Conservation (phyloP, 30 jellyfish, hydroid and myxozoan genomes). For the Phacellophora camtschatica region DNA sequence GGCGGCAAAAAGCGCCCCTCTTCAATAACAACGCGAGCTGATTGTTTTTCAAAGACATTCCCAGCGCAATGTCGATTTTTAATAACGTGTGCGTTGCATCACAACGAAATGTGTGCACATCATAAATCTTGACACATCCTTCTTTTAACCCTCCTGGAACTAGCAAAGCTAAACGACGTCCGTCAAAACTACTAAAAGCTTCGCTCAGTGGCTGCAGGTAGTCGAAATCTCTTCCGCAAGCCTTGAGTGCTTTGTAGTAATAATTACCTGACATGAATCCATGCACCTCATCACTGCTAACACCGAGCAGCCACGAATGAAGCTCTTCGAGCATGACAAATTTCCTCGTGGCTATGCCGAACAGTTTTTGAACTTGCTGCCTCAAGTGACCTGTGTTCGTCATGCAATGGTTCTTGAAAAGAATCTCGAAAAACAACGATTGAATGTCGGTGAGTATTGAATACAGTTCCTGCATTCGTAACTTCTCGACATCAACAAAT, state of each 20-base stretch:
- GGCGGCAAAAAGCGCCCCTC: neutral
- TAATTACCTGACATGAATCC: slow-evolving; percentile 52
- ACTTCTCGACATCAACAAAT: slow-evolving; percentile 51
- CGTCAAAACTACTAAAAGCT: slow-evolving; percentile 7
- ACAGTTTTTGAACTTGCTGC: slow-evolving; percentile 19
- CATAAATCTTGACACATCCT: slow-evolving; percentile 29
- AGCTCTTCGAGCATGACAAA: slow-evolving; percentile 35
- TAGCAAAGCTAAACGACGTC: slow-evolving; percentile 17
- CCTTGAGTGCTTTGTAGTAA: slow-evolving; percentile 2
- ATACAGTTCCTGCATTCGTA: slow-evolving; percentile 14
- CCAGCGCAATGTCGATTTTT: slow-evolving; percentile 4
- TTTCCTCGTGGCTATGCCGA: neutral
- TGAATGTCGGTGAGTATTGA: slow-evolving; percentile 19
- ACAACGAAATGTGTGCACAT: neutral
- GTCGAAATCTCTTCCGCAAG: slow-evolving; percentile 4
- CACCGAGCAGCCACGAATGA: slow-evolving; percentile 31
- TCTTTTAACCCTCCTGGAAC: slow-evolving; percentile 1
- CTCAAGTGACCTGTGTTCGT: neutral
- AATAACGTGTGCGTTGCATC: neutral
- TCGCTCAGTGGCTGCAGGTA: neutral
- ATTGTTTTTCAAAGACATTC: slow-evolving; percentile 6
- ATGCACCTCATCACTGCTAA: neutral
- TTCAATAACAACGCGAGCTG: slow-evolving; percentile 34
- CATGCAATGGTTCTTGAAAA: neutral
- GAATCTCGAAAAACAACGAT: slow-evolving; percentile 32